Evolutionary conservation across 2,888 invertebrate genomes (phyloP), one percentile per base, ranked within the genome.

Genomic region (Melieria crassipennis): DNA sequence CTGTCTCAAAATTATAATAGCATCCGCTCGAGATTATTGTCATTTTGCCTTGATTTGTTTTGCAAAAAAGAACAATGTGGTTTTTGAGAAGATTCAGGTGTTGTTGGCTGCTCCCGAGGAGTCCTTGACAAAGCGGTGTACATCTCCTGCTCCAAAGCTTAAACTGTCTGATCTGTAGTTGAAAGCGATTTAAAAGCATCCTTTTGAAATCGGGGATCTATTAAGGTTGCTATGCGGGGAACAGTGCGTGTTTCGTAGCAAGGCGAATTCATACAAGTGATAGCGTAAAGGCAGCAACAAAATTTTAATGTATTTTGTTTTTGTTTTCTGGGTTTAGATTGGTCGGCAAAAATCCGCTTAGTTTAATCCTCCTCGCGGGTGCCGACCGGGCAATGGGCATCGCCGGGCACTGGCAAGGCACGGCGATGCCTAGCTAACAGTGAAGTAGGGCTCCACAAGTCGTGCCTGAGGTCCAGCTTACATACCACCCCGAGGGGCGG

Each of bases 71-170:
- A 68, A 61, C 58, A 60, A 66, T 56, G 10, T 50, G 42, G 16
- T 68, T 60, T 68, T 52, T 50, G 67, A 13, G 42, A 60, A 60
- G 60, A 30, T 60, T 68, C 60, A 7, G 60, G 60, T 16, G 63
- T 9, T 63, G 63, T 50, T 63, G 47, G 63, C 11, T 63, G 63
- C 16, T 13, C 42, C 58, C 58, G 30, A 45, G 43, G 56, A 56
- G 65, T 56, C 43, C 56, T 65, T 10, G 55, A 55, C 43, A 65
- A 46, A 65, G 47, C 63, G 55, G 42, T 65, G 57, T 47, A 65
- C 65, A 65, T 65, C 55, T 65, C 50, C 65, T 52, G 65, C 55
- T 65, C 52, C 52, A 65, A 55, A 55, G 65, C 65, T 16, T 65
- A 52, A 50, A 55, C 65, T 55, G 52, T 55, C 55, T 65, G 65